These are phyloP conservation scores for Zophobas morio DNA, from an alignment of 1,140 invertebrate species.

Conservation along the genomic window DNA sequence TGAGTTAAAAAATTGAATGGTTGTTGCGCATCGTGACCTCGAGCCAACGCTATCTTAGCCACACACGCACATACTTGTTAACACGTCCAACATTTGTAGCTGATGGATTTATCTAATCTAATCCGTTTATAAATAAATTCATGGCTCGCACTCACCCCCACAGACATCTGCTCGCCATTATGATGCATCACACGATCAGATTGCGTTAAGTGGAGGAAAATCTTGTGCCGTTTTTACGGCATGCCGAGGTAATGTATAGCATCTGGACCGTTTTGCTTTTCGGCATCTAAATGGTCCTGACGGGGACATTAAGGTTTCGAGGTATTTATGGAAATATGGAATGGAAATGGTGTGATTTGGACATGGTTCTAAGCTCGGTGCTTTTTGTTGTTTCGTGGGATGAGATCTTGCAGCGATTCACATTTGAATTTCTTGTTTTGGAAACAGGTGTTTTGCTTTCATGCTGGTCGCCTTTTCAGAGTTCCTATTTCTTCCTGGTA, in stretches of 20 bases:
- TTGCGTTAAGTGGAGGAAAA: conserved; percentile 21
- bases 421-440: neutral
- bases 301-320: neutral
- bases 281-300: neutral
- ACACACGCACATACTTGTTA: conserved; percentile 36
- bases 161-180: neutral
- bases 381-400: too few relatives aligned
- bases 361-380: too few relatives aligned
- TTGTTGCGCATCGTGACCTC: conserved; percentile 37
- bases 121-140: neutral
- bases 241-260: neutral
- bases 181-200: conserved; percentile 15
- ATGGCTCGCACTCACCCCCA: neutral
- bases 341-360: neutral
- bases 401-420: neutral
- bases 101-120: conserved; percentile 29
- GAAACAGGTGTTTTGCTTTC: neutral
- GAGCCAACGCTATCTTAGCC: neutral
- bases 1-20: conserved; percentile 40
- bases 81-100: conserved; percentile 33
- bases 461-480: too few relatives aligned
- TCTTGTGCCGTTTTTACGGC: neutral
- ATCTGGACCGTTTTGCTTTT: neutral
- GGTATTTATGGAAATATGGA: neutral
- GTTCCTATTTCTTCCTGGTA: too few relatives aligned